Evolutionary conservation across 2,797 vertebrate species (phyloP), one percentile per base, ranked within the genome.

Genomic region (Peromyscus aztecus): DNA sequence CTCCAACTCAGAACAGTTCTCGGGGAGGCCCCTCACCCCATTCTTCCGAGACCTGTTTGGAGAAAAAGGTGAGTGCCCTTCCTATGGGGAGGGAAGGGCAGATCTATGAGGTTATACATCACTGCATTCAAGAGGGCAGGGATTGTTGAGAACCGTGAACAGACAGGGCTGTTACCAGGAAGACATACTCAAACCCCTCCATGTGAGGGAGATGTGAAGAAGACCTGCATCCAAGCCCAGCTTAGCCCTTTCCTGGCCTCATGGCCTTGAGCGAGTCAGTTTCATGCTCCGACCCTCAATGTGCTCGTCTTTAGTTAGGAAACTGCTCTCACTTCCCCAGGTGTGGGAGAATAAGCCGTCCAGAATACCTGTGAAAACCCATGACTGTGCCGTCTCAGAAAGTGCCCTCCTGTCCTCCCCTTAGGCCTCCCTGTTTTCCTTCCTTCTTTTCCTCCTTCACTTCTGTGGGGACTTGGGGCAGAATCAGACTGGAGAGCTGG

Each of bases 21-120:
- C 98, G 0, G 97, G 98, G 93, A 97, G 98, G 87, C 98, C 98
- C 31, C 98, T 98, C 78, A 98, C 97, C 2, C 98, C 97, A 0
- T 98, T 98, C 97, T 98, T 98, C 94, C 63, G 23, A 90, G 98
- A 98, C 37, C 94, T 98, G 91, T 98, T 98, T 98, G 98, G 98
- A 0, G 95, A 98, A 76, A 98, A 97, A 98, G 98, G 98, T 97
- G 98, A 71, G 16, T 81, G 57, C 14, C 37, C 31, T 17, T 43
- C n/a, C 13, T 37, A 13, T 12, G 37, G 77, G 69, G 52, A 19
- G 19, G 67, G 17, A 71, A 71, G 67, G 34, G 67, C 67, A 1
- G 34, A 4, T 19, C 16, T 9, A 8, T 19, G 34, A 71, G 57
- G 7, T 46, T 40, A 59, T 31, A 14, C 3, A 6, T 75, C 27